Evolutionary conservation across 2,113 vertebrate species (phyloP).

Genomic region (Carassius carassius): DNA sequence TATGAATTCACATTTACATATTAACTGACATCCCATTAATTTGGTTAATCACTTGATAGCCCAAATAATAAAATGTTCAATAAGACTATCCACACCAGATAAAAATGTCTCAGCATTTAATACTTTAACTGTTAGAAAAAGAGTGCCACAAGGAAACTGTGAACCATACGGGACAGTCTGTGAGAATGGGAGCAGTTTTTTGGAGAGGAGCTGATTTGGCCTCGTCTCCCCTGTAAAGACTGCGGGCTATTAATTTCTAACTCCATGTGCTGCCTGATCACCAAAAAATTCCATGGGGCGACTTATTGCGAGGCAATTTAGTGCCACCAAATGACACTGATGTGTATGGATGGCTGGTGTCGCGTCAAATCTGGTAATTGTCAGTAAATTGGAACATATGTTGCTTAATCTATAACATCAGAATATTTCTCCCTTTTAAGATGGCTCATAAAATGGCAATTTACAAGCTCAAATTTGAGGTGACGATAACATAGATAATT

Average conservation of each 20-base stretch:
- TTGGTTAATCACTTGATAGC: conserved; percentile 2
- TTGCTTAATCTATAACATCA: conserved; percentile 78
- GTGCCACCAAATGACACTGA: conserved; percentile 73
- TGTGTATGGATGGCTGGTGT: conserved; percentile 74
- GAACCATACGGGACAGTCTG: conserved; percentile 43
- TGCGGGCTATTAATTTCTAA: conserved; percentile 70
- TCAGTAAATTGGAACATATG: conserved; percentile 82
- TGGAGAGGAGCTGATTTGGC: conserved; percentile 44
- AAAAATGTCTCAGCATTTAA: conserved; percentile 12
- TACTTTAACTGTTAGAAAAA: not conserved
- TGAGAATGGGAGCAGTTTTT: conserved; percentile 24
- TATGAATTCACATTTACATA: not conserved
- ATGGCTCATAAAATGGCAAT: conserved; percentile 86
- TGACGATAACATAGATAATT: conserved; percentile 96
- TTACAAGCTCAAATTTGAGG: conserved; percentile 87
- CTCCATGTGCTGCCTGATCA: conserved; percentile 74
- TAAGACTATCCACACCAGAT: not conserved
- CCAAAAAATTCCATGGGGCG: conserved; percentile 39
- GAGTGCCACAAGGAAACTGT: conserved; percentile 29
- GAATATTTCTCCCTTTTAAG: conserved; percentile 81
- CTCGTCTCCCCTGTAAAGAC: conserved; percentile 43
- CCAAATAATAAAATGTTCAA: not conserved
- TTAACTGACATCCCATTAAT: not conserved
- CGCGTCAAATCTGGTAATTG: conserved; percentile 73
- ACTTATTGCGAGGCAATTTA: conserved; percentile 68